Evolutionary conservation across 2,113 vertebrate genomes (phyloP).

Genomic region (Rhineura floridana): DNA sequence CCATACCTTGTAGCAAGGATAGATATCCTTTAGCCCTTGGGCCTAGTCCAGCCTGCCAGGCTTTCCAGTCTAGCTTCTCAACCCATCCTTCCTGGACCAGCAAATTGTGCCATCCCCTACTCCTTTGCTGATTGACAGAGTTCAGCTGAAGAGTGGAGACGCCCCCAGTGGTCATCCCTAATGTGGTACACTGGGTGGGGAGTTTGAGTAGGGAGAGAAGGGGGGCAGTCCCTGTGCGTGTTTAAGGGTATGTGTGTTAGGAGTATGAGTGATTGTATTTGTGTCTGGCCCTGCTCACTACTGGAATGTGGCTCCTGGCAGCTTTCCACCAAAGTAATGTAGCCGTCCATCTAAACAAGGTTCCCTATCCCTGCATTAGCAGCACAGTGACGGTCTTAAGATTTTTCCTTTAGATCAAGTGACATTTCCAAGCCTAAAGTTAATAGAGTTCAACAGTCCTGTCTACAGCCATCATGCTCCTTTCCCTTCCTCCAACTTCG

Average conservation of each 20-base stretch:
- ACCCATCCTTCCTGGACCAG: background rate
- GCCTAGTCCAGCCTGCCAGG: background rate
- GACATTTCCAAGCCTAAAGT: background rate
- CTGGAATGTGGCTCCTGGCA: background rate
- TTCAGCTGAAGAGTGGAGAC: background rate
- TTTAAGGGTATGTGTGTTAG: background rate
- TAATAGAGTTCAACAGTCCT: too few relatives aligned
- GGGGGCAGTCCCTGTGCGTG: background rate
- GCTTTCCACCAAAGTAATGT: background rate
- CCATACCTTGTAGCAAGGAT: background rate
- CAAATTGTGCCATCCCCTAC: background rate
- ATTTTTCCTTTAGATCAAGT: background rate
- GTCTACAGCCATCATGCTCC: background rate
- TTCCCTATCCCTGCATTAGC: too few relatives aligned
- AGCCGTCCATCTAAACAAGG: too few relatives aligned
- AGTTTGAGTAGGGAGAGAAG: background rate
- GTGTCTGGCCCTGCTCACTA: background rate
- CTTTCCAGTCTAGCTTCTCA: background rate
- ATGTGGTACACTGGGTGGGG: background rate
- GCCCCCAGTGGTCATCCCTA: background rate
- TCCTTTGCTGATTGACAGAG: background rate
- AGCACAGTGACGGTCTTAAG: too few relatives aligned
- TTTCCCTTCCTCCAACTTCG: background rate
- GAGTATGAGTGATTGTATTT: background rate
- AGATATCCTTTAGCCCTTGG: background rate